Conservation (phyloP, 2,113 vertebrate species). For the Pipa parva region DNA sequence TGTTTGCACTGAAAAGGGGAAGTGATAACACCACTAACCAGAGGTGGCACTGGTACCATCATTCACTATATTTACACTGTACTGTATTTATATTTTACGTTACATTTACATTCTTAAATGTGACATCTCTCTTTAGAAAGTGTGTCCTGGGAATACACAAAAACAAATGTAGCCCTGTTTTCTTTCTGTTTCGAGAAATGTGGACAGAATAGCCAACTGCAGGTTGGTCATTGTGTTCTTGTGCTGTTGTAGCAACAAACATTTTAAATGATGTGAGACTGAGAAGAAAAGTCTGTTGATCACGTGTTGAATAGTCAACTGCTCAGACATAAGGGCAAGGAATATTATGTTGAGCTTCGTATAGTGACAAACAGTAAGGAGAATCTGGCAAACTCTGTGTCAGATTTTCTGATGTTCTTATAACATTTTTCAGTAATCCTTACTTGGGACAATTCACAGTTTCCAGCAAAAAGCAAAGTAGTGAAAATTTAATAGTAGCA, state of each 20-base stretch:
- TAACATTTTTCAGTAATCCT: conserved; percentile 10
- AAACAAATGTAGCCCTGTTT: no score
- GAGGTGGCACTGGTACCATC: no score
- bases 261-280: conserved; percentile 11
- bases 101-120: no score
- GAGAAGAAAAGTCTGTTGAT: neutral
- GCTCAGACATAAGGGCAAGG: neutral
- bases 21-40: no score
- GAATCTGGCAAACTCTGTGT: neutral
- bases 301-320: neutral
- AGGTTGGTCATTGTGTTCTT: neutral
- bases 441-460: neutral
- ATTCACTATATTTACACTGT: no score
- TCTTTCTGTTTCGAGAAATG: neutral
- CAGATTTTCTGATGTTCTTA: neutral
- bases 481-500: conserved; percentile 16
- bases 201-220: neutral
- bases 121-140: no score
- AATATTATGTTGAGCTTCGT: neutral
- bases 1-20: no score
- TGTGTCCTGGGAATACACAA: no score
- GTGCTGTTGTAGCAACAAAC: neutral
- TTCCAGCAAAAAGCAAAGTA: conserved; percentile 12
- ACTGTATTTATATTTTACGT: no score
- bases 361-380: neutral